Evolutionary conservation across 2,113 vertebrate genomes (phyloP).

Genomic region (Emydocephalus ijimae): DNA sequence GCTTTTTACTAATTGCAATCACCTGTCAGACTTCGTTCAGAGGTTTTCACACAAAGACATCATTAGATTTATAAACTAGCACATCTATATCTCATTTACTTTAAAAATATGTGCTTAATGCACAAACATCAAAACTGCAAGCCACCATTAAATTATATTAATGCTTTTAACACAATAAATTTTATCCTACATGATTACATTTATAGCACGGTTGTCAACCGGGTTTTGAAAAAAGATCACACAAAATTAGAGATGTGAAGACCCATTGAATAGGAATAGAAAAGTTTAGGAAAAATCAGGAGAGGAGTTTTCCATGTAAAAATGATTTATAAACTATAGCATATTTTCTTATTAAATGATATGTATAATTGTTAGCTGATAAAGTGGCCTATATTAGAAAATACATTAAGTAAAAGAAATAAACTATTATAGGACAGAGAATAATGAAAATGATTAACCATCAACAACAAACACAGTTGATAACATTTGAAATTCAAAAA

Average conservation of each 20-base stretch:
- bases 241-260: too few species aligned
- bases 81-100: background rate
- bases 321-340: too few species aligned
- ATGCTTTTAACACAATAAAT: background rate
- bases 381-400: background rate
- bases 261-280: too few species aligned
- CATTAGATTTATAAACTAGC: background rate
- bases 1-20: background rate
- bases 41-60: background rate
- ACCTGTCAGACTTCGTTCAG: background rate
- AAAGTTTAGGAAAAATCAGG: too few species aligned
- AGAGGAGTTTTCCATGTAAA: too few species aligned
- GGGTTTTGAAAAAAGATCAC: too few species aligned
- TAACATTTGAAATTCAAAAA: background rate
- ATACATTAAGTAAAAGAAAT: background rate
- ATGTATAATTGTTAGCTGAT: background rate
- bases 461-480: background rate
- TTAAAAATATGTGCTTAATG: background rate
- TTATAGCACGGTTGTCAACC: too few species aligned
- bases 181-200: too few species aligned
- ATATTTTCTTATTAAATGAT: background rate
- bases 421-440: background rate
- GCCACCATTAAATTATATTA: background rate
- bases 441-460: background rate
- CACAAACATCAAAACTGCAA: background rate